phyloP scores from a whole-genome alignment of 2,797 vertebrate genomes.

The Sternotherus odoratus region DNA sequence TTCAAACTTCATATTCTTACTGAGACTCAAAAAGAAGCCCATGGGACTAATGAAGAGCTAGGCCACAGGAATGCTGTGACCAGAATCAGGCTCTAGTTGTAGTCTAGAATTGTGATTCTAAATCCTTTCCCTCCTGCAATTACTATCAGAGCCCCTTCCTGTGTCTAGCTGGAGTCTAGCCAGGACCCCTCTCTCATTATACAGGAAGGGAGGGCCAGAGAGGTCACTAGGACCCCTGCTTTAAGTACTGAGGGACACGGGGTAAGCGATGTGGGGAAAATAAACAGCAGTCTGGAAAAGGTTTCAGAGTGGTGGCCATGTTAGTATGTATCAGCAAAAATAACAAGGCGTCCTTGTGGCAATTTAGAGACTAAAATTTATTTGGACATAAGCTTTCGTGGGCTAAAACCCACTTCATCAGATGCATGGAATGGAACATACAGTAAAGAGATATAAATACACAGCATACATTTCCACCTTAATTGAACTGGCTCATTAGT shows the following conservation, averaged over 20 bases:
- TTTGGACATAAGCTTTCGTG: too few species aligned
- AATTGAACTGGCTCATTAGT: too few species aligned
- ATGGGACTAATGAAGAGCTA: background rate
- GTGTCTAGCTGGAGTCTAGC: background rate
- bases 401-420: too few species aligned
- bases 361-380: too few species aligned
- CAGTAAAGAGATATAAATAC: too few species aligned
- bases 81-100: background rate
- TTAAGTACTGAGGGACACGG: background rate
- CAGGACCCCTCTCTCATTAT: background rate
- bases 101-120: accelerated
- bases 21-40: background rate
- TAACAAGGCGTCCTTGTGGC: too few species aligned
- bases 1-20: background rate
- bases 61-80: accelerated
- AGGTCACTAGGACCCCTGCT: background rate
- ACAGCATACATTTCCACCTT: too few species aligned
- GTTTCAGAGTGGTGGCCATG: too few species aligned
- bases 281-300: background rate
- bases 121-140: accelerated
- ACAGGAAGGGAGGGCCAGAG: background rate
- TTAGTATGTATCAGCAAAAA: too few species aligned
- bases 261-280: background rate
- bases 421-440: too few species aligned
- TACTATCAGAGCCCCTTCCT: background rate